Percentiles rank a stretch among this genome's conserved stretches.
Evolutionary conservation across 2,888 invertebrate genomes (phyloP).

Genomic region (Phorcus lineatus): DNA sequence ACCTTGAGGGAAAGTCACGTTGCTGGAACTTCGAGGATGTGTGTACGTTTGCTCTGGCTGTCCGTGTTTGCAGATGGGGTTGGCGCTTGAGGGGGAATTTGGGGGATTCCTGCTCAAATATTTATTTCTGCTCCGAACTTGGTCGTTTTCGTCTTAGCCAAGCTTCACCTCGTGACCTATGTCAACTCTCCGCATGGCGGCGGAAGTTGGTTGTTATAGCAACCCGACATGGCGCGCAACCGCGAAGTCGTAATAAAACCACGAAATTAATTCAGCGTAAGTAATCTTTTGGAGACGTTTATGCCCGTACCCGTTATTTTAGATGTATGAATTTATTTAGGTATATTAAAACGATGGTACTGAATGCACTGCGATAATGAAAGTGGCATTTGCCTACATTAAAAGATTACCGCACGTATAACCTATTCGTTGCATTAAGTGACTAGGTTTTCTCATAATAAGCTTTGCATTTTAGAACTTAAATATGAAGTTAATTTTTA

Average conservation of each 20-base stretch:
- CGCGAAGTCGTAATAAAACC: background rate
- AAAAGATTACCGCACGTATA: background rate
- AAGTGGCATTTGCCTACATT: too few relatives aligned
- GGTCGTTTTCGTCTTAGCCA: background rate
- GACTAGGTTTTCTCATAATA: background rate
- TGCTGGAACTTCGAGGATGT: background rate
- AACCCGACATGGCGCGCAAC: background rate
- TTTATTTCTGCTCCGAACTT: constrained; percentile 14
- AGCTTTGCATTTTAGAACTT: background rate
- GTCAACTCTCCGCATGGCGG: background rate
- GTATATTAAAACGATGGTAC: too few relatives aligned
- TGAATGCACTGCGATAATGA: too few relatives aligned
- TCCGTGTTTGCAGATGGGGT: constrained; percentile 17
- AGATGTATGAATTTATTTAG: too few relatives aligned
- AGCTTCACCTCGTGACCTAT: background rate
- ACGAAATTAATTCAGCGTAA: background rate
- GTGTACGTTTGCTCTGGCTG: constrained; percentile 15
- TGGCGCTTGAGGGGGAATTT: constrained; percentile 21
- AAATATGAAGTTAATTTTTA: background rate
- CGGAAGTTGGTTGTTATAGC: background rate
- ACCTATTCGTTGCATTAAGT: background rate
- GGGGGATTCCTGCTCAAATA: constrained; percentile 24
- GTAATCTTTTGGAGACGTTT: too few relatives aligned
- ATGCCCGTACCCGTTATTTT: too few relatives aligned
- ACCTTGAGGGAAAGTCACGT: constrained; percentile 11